Conservation (phyloP, 2,113 vertebrate genomes). For the Sinocyclocheilus grahami region DNA sequence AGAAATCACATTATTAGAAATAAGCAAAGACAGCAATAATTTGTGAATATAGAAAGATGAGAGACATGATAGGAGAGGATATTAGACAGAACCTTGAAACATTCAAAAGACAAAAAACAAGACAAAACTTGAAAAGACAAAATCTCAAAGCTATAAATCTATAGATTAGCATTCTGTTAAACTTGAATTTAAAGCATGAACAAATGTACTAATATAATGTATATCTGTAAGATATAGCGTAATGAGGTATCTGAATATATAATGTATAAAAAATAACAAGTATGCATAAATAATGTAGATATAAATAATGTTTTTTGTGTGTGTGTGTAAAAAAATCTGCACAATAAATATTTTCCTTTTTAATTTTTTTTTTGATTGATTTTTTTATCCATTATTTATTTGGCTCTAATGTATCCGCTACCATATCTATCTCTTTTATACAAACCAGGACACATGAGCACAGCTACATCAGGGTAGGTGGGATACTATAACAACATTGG, state of each 20-base stretch:
- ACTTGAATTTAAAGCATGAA: neutral
- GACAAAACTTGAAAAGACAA: constrained; percentile 67
- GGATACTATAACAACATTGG: constrained; percentile 99
- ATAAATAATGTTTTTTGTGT: neutral
- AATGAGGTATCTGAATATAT: neutral
- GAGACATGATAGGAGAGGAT: constrained; percentile 53
- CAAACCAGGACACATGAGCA: constrained; percentile 93
- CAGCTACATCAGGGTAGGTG: constrained; percentile 98
- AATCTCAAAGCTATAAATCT: constrained; percentile 65
- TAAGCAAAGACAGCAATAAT: constrained; percentile 28
- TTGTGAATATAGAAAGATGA: constrained; percentile 26
- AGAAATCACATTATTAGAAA: constrained; percentile 36
- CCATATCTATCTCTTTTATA: constrained; percentile 88
- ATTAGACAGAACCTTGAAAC: constrained; percentile 64
- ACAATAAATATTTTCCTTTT: constrained; percentile 42
- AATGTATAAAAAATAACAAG: neutral
- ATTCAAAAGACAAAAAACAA: constrained; percentile 76
- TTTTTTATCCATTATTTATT: neutral
- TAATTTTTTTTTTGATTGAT: constrained; percentile 42
- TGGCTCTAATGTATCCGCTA: constrained; percentile 76
- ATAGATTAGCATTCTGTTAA: neutral
- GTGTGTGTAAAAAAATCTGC: neutral
- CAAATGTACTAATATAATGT: neutral
- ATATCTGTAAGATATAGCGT: neutral
- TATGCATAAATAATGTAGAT: neutral